Evolutionary conservation across 2,113 vertebrate genomes (phyloP).

Genomic region (Apistogramma diplotaenia): DNA sequence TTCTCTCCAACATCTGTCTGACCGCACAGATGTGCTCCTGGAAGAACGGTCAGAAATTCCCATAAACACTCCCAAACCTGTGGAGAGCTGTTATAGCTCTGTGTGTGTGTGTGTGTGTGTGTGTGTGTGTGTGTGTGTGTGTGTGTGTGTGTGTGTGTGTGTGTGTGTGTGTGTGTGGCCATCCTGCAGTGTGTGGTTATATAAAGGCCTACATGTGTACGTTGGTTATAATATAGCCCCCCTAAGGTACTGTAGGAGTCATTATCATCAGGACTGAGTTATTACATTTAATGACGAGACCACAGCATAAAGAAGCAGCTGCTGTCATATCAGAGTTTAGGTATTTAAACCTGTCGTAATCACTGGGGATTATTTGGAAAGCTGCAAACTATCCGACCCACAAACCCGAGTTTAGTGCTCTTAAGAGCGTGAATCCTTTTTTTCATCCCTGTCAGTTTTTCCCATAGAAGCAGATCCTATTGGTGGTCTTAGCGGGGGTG

Average conservation of each 20-base stretch:
- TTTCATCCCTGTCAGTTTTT: not conserved
- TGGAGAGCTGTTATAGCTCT: too few species aligned
- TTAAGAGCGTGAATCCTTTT: not conserved
- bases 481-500: not conserved
- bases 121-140: too few species aligned
- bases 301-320: not conserved
- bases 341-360: not conserved
- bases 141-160: too few species aligned
- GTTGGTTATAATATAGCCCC: too few species aligned
- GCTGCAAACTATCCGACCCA: not conserved
- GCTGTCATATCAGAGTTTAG: not conserved
- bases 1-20: too few species aligned
- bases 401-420: fast-evolving
- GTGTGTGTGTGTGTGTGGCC: too few species aligned
- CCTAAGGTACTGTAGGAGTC: not conserved
- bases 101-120: too few species aligned
- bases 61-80: too few species aligned
- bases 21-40: too few species aligned
- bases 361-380: not conserved
- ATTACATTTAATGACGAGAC: too few species aligned
- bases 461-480: not conserved
- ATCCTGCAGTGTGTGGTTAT: not conserved
- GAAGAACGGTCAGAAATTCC: too few species aligned
- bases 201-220: too few species aligned
- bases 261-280: not conserved